These are phyloP conservation scores for Coregonus ussuriensis DNA, from an alignment of 2,797 vertebrate genomes.

Conservation along the genomic window DNA sequence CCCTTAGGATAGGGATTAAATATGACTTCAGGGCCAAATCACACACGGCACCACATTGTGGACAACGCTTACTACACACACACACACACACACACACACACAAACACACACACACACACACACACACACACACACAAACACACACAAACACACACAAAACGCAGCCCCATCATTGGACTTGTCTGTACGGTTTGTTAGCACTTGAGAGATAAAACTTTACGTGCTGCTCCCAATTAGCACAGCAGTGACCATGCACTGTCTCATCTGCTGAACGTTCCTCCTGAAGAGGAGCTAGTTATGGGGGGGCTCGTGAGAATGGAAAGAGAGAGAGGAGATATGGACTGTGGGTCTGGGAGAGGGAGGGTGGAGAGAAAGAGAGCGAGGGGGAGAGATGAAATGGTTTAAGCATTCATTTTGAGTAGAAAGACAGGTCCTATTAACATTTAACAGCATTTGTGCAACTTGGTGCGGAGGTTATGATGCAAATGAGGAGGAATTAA, in stretches of 20 bases:
- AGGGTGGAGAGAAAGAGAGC: constrained; percentile 73
- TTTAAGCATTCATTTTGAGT: constrained; percentile 99
- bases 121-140: not conserved
- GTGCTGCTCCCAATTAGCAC: constrained; percentile 99
- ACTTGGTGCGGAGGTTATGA: constrained; percentile 99
- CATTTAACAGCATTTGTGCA: constrained; percentile 99
- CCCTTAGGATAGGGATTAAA: constrained; percentile 86
- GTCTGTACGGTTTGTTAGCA: constrained; percentile 98
- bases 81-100: constrained; percentile 1
- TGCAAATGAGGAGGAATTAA: constrained; percentile 99
- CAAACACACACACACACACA: constrained; percentile 1
- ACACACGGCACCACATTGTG: constrained; percentile 83
- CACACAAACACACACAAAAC: not conserved
- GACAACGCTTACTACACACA: constrained; percentile 64
- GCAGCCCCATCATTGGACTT: constrained; percentile 63
- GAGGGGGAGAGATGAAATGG: constrained; percentile 92
- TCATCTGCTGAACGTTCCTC: constrained; percentile 90
- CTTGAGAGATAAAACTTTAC: constrained; percentile 99
- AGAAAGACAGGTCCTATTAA: constrained; percentile 99
- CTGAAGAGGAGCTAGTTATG: constrained; percentile 94
- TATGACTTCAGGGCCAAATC: constrained; percentile 86
- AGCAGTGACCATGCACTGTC: constrained; percentile 95
- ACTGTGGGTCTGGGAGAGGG: constrained; percentile 58
- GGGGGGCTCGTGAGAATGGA: constrained; percentile 80
- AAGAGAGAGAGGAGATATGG: constrained; percentile 64